Base-by-base conservation (phyloP, 2,888 invertebrate species). In the Cantharis rufa region DNA sequence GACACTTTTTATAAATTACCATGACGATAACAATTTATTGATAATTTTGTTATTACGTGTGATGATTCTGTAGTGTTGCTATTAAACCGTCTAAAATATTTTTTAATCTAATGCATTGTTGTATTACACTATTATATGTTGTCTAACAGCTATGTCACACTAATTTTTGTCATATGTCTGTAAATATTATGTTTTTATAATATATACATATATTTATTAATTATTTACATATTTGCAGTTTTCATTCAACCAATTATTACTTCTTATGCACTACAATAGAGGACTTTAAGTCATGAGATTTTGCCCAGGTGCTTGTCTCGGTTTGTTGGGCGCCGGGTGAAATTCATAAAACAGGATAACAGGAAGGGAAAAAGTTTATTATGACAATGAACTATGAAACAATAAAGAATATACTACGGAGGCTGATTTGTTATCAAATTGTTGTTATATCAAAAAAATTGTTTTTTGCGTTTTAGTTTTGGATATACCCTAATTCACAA, bases 131-230 rank as follows among this genome's bases (percentile, higher is more conserved):
- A 73, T 74, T 78, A 74, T 76, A 80, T 82, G 82, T 83, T 81
- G 80, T 81, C 80, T 82, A 78, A 76, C 76, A 78, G 78, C 78
- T 78, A 74, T 80, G 82, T 81, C 83, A 73, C 83, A 85, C 86
- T 87, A 87, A 87, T 86, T 84, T 81, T 86, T 85, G 86, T 82
- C 84, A 85, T 83, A 81, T 85, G 84, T 85, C 84, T 87, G 88
- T 88, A 88, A 83, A 88, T 88, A 88, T 87, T 87, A 86, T 87
- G 87, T 87, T 88, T 88, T 87, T 88, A 87, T 87, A 87, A 86
- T 86, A 87, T 86, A 86, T 84, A 86, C 85, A 85, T 77, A 79
- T 88, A 88, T 87, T 87, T 87, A 87, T 87, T 87, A 87, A 87
- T 74, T 71, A 77, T 70, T 66, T 71, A 77, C 74, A 70, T 76